Base-by-base conservation (phyloP, 2,888 invertebrate genomes). In the Lymantria dispar region DNA sequence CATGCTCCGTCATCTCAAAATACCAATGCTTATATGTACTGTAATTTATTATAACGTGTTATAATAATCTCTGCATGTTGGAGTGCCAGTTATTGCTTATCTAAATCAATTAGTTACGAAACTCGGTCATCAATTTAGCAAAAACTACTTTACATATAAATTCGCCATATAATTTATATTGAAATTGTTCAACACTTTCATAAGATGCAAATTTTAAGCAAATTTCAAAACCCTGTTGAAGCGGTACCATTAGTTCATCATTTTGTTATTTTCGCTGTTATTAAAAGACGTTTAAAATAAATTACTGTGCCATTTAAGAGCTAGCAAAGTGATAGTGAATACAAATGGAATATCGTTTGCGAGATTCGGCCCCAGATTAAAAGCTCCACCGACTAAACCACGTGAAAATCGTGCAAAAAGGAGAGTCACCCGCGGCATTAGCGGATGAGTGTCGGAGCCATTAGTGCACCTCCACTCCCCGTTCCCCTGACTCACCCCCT, bases 401-500 rank as follows among this genome's bases (percentile, higher is more conserved):
- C 88, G 88, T 88, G 90, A 89, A 91, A 89, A 90, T 89, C 87
- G 88, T 68, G 82, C 90, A 90, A 90, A 91, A 89, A 91, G 87
- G 87, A 80, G 88, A 90, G 87, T 90, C 86, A 88, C 88, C 88
- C 88, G 86, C 89, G 88, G 90, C 90, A 91, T 91, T 91, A 91
- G 90, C 89, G 90, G 88, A 90, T 91, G 90, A 90, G 90, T 91
- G 90, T 90, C 86, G 90, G 89, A 85, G 84, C 90, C 90, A 90
- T 91, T 91, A 91, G 90, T 84, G 88, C 81, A 67, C 79, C 78
- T 78, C 76, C 76, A 68, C 72, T 62, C 64, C 74, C 70, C 70
- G 63, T 62, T 52, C 67, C 52, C 53, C 59, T 46, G 12, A 38
- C 61, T 56, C 67, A 70, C 60, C 62, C 70, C 60, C 68, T 59